phyloP scores from a whole-genome alignment of 2,888 invertebrate genomes.

The Crossocerus cetratus region DNA sequence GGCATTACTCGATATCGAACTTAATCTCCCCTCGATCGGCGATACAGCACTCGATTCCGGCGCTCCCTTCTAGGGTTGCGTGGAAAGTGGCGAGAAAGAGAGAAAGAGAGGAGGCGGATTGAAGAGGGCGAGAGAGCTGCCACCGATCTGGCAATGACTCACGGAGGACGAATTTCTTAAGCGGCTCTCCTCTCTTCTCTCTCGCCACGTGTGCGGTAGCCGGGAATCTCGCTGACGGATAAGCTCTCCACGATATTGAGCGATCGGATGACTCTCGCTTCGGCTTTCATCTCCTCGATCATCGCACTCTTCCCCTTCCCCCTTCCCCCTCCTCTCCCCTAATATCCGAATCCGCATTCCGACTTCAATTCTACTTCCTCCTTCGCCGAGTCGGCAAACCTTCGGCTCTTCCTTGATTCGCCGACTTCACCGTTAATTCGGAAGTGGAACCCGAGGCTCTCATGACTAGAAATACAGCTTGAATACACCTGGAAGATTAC shows the following conservation, averaged over 20 bases:
- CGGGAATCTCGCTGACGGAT: conserved; percentile 7
- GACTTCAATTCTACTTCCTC: too few species aligned
- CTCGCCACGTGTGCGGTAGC: conserved; percentile 20
- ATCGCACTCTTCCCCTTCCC: too few species aligned
- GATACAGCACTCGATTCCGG: conserved; percentile 38
- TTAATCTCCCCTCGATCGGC: conserved; percentile 43
- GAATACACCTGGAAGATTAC: background rate
- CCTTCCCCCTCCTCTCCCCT: too few species aligned
- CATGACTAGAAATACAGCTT: background rate
- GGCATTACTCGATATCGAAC: conserved; percentile 10
- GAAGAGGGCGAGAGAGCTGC: conserved; percentile 22
- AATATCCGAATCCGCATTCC: too few species aligned
- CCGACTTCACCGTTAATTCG: too few species aligned
- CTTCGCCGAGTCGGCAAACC: too few species aligned
- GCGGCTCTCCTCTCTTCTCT: background rate
- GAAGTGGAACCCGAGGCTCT: conserved; percentile 10
- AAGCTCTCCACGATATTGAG: conserved; percentile 12
- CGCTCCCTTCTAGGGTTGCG: background rate
- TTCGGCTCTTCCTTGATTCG: too few species aligned
- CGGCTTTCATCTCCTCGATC: background rate
- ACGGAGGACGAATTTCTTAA: conserved; percentile 36
- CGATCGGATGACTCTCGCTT: background rate
- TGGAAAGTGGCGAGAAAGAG: too few species aligned
- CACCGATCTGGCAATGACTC: conserved; percentile 42
- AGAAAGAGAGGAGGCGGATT: too few species aligned